These are phyloP conservation scores for Irena cyanogastra DNA, from an alignment of 2,113 vertebrate genomes.

Conservation along the genomic window DNA sequence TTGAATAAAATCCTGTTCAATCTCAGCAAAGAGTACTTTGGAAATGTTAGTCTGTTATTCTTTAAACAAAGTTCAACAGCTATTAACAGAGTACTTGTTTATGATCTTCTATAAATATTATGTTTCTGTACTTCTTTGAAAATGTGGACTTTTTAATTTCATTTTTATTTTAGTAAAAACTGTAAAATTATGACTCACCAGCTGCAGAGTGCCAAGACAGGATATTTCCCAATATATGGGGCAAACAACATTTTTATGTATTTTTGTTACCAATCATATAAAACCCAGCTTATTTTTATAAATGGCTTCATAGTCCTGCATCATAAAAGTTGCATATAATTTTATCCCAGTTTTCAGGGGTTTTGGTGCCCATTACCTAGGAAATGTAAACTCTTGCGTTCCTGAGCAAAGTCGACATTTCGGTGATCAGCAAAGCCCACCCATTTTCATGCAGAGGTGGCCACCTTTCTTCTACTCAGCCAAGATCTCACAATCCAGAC, in stretches of 20 bases:
- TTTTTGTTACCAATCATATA: slow-evolving; percentile 57
- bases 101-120: slow-evolving; percentile 59
- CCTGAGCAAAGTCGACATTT: slow-evolving; percentile 3
- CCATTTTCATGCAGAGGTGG: slow-evolving; percentile 6
- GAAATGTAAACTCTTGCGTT: slow-evolving; percentile 44
- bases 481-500: neutral
- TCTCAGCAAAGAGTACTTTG: slow-evolving; percentile 66
- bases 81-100: slow-evolving; percentile 62
- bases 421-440: neutral
- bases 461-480: neutral
- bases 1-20: slow-evolving; percentile 69
- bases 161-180: slow-evolving; percentile 71
- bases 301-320: slow-evolving; percentile 29
- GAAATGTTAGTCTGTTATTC: slow-evolving; percentile 72
- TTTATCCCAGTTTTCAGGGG: slow-evolving; percentile 35
- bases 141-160: slow-evolving; percentile 64
- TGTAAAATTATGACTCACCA: slow-evolving; percentile 62
- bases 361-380: slow-evolving; percentile 55
- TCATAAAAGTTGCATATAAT: slow-evolving; percentile 44
- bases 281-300: slow-evolving; percentile 53
- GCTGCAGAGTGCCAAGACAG: slow-evolving; percentile 40
- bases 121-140: slow-evolving; percentile 55
- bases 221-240: slow-evolving; percentile 48
- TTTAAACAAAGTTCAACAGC: slow-evolving; percentile 58
- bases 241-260: slow-evolving; percentile 48